Conservation (phyloP, 2,888 invertebrate genomes). For the Andrena dorsata region DNA sequence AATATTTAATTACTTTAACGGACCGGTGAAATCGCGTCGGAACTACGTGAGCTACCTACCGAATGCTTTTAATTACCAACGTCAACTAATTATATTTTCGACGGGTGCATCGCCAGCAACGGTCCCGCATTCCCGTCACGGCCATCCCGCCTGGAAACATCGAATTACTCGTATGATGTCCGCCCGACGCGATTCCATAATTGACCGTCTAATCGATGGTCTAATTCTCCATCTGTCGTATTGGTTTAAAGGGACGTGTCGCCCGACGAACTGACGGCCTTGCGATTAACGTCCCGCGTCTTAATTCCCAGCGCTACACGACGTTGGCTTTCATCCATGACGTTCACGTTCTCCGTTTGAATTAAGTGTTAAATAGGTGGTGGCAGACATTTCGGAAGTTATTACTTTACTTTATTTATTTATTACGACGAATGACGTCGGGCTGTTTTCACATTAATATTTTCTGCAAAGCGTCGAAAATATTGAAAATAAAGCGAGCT, state of each 20-base stretch:
- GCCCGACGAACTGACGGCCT: conserved; percentile 31
- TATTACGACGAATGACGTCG: too few species aligned
- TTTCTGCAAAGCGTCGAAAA: too few species aligned
- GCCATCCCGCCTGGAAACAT: conserved; percentile 49
- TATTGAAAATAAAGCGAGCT: too few species aligned
- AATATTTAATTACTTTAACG: conserved; percentile 51
- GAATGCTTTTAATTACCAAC: conserved; percentile 59
- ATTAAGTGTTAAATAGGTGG: neutral
- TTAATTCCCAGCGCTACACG: conserved; percentile 21
- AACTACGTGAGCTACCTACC: conserved; percentile 47
- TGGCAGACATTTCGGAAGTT: neutral
- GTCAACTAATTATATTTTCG: conserved; percentile 60
- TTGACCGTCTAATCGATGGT: conserved; percentile 62
- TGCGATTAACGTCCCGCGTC: conserved; percentile 40
- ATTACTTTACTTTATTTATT: too few species aligned
- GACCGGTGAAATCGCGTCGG: conserved; percentile 37
- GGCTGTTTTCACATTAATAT: too few species aligned
- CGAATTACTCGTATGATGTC: conserved; percentile 63
- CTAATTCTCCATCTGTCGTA: conserved; percentile 56
- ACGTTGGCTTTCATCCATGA: neutral
- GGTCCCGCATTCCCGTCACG: conserved; percentile 47
- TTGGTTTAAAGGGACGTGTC: conserved; percentile 30
- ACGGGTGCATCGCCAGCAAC: conserved; percentile 11
- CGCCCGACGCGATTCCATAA: conserved; percentile 54
- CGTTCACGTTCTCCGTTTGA: neutral